These are phyloP conservation scores for Bhutanitis thaidina DNA, from an alignment of 2,888 invertebrate genomes.

Conservation along the genomic window DNA sequence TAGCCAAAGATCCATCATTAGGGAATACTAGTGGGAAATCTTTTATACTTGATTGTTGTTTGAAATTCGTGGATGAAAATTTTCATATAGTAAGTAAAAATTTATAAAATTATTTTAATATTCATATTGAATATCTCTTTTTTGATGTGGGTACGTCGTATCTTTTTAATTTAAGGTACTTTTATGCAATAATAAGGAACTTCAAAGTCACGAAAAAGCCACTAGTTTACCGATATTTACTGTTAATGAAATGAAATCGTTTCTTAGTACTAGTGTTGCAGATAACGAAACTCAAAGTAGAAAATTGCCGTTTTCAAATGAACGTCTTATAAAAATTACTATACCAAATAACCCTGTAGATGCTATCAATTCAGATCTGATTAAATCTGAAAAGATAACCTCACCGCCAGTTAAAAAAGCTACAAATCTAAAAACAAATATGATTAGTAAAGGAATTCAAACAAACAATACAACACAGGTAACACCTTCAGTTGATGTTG, in stretches of 20 bases:
- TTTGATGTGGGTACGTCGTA: no score
- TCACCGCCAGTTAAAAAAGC: background rate
- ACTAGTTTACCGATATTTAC: conserved; percentile 34
- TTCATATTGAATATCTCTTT: background rate
- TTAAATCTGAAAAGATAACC: background rate
- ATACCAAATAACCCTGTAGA: conserved; percentile 26
- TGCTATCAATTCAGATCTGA: background rate
- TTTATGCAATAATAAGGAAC: conserved; percentile 38
- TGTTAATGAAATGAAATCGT: conserved; percentile 36
- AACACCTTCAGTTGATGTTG: conserved; percentile 32
- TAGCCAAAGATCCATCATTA: background rate
- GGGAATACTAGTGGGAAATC: background rate
- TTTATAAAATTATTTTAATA: background rate
- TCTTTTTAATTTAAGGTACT: conserved; percentile 40
- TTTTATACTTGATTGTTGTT: conserved; percentile 20
- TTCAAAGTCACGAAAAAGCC: conserved; percentile 30
- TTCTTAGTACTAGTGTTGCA: conserved; percentile 20
- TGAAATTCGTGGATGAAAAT: conserved; percentile 14
- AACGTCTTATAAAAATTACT: conserved; percentile 25
- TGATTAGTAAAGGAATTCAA: conserved; percentile 7
- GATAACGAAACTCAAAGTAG: background rate
- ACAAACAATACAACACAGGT: background rate
- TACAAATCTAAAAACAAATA: background rate
- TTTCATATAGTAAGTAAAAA: conserved; percentile 18
- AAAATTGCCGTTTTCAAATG: background rate